Base-by-base conservation (phyloP, 1,140 invertebrate species). In the Brachionus angularis region DNA sequence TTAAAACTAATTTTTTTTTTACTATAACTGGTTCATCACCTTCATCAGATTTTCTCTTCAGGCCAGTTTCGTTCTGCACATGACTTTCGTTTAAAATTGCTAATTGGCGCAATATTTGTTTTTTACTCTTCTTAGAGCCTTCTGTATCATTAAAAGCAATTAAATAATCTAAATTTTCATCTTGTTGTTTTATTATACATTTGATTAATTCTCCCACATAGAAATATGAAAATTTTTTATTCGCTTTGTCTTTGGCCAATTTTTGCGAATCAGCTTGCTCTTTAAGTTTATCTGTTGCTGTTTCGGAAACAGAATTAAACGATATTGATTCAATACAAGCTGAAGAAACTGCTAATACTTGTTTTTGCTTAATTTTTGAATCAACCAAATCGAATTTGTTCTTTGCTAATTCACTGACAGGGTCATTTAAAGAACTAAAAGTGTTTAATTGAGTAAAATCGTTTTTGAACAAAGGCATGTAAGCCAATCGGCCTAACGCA, bases 401-500 rank as follows among this genome's bases (percentile, higher is more conserved):
- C 0, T 47, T 21, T 18, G 47, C 21, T 34, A 47, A 23, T 21
- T 10, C 39, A 42, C 16, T 16, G 16, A 31, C 29, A n/a, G 62
- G 47, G 23, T 67, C 42, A 27, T 47, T 49, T 3, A 16, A 12
- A 18, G 47, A 27, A 12, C 42, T 23, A 8, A 29, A 27, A 10
- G 62, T 47, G 42, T 67, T 67, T 14, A 67, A 47, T 50, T 67
- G 62, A 47, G 62, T 67, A 50, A 67, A 67, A 29, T 67, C 36
- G 8, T 67, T 67, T 23, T 49, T 46, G 10, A 67, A 67, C 62
- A 67, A 29, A 10, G 78, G 78, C 21, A 79, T 33, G 21, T 75
- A 76, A 3, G 76, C 78, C 23, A 79, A 44, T 42, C 70, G 72
- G 18, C 78, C 78, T 23, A 34, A 36, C 39, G 72, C 75, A 36